These are phyloP conservation scores for Cossypha polioptera DNA, from an alignment of 2,797 vertebrate species.

Conservation along the genomic window DNA sequence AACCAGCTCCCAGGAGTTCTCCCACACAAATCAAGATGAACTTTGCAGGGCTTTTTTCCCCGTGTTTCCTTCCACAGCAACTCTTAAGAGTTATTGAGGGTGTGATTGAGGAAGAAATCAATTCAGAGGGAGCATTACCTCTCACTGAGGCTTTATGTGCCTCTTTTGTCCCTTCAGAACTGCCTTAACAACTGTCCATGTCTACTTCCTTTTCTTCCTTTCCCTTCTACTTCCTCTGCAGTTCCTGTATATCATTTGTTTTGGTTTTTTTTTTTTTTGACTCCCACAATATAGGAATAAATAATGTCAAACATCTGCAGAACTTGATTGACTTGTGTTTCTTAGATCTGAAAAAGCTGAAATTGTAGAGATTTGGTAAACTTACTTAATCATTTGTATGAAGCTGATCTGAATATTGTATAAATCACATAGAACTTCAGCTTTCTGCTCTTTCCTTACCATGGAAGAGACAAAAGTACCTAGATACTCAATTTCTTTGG, in stretches of 20 bases:
- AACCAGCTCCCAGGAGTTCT: not conserved
- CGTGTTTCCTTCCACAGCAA: not conserved
- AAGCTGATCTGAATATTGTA: not conserved
- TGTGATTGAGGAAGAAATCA: not conserved
- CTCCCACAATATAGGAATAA: not conserved
- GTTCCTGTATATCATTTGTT: not conserved
- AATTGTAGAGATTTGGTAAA: not conserved
- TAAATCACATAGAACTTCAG: not conserved
- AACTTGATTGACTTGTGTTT: not conserved
- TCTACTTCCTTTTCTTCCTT: not conserved
- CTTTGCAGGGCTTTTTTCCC: not conserved
- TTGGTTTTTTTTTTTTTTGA: not conserved
- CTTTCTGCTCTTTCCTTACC: not conserved
- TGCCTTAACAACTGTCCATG: not conserved
- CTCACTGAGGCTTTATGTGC: not conserved
- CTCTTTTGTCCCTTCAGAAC: not conserved
- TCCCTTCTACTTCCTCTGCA: not conserved
- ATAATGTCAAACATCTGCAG: not conserved
- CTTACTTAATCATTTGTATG: not conserved
- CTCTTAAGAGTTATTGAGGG: not conserved
- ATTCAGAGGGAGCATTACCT: not conserved
- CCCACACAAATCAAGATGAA: not conserved
- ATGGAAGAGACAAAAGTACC: not conserved
- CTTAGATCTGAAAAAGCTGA: not conserved
- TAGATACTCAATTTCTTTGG: not conserved